Conservation (phyloP, 1,140 invertebrate genomes). For the Lanistes nyassanus region DNA sequence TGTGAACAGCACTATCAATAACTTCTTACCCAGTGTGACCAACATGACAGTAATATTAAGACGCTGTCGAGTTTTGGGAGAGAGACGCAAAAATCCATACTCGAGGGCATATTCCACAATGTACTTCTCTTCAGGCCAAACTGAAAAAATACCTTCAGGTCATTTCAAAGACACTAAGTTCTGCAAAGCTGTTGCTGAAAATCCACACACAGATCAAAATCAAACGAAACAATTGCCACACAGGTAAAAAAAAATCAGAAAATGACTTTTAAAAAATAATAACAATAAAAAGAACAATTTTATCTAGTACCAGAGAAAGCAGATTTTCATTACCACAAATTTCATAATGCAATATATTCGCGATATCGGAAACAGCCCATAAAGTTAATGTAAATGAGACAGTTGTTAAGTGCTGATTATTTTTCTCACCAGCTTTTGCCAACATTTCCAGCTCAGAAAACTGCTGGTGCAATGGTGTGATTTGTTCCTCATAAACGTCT, state of each 20-base stretch:
- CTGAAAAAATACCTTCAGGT: too few species aligned
- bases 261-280: not conserved
- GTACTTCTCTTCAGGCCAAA: constrained; percentile 90
- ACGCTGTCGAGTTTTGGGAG: constrained; percentile 82
- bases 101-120: constrained; percentile 98
- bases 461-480: constrained; percentile 11
- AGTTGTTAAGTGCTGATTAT: too few species aligned
- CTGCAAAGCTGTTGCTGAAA: not conserved
- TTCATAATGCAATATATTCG: not conserved
- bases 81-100: constrained; percentile 93
- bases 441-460: constrained; percentile 63
- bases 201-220: too few species aligned
- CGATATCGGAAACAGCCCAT: not conserved
- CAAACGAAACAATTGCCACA: too few species aligned
- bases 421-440: constrained; percentile 62
- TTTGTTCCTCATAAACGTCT: constrained; percentile 1
- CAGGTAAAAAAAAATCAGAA: not conserved
- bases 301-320: too few species aligned
- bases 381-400: not conserved
- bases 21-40: constrained; percentile 80
- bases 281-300: not conserved
- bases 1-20: constrained; percentile 22
- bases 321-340: not conserved
- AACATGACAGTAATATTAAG: constrained; percentile 93
- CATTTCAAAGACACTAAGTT: constrained; percentile 10